A percentile compares a stretch with the other conserved stretches of the same genome.
Evolutionary conservation across 2,888 invertebrate genomes (phyloP).

Genomic region (Agrochola litura): DNA sequence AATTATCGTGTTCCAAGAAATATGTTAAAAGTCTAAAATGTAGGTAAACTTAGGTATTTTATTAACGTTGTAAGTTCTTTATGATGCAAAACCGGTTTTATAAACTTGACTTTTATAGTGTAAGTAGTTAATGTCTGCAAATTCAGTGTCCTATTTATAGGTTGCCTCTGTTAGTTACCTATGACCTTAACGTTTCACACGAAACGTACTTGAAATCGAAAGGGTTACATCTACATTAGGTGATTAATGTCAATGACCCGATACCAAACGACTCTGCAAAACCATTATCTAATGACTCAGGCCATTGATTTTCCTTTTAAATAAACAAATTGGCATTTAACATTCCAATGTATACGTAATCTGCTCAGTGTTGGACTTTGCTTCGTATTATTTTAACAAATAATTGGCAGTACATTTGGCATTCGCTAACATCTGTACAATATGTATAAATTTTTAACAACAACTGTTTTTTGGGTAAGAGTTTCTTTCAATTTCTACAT

Average conservation of each 20-base stretch:
- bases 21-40: not conserved
- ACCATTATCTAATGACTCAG: constrained; percentile 48
- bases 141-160: not conserved
- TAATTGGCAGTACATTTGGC: constrained; percentile 36
- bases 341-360: constrained; percentile 31
- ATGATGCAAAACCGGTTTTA: not conserved
- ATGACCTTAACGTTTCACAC: not conserved
- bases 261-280: constrained; percentile 2
- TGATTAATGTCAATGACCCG: constrained; percentile 13
- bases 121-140: too few relatives aligned
- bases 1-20: constrained; percentile 14
- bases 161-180: not conserved
- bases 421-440: constrained; percentile 28
- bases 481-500: constrained; percentile 18
- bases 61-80: not conserved
- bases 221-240: not conserved
- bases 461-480: not conserved
- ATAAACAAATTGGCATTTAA: constrained; percentile 36
- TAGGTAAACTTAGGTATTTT: not conserved
- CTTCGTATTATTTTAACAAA: constrained; percentile 30
- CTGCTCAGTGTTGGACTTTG: constrained; percentile 16
- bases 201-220: not conserved
- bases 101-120: not conserved
- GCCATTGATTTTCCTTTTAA: constrained; percentile 18
- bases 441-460: constrained; percentile 41